Percentiles rank a stretch among this genome's conserved stretches.
phyloP scores from a whole-genome alignment of 2,113 vertebrate species.

The Chloroceryle aenea region DNA sequence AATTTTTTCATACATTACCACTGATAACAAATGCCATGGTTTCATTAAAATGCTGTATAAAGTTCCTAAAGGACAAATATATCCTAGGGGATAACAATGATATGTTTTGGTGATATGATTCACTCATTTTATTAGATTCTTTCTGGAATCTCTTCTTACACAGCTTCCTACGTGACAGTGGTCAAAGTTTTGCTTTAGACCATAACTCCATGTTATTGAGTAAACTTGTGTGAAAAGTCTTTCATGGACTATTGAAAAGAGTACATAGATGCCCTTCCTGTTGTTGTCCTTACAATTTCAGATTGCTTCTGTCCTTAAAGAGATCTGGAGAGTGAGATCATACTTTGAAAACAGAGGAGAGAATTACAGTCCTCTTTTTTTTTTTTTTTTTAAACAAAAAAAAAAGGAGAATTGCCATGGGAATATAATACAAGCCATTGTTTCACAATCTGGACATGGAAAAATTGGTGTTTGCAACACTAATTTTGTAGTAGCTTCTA shows the following conservation, averaged over 20 bases:
- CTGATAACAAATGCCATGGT: not conserved
- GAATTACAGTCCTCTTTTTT: conserved; percentile 25
- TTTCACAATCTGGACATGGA: conserved; percentile 29
- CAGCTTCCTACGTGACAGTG: not conserved
- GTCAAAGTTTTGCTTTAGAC: not conserved
- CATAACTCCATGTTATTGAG: not conserved
- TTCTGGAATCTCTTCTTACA: not conserved
- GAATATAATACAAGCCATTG: conserved; percentile 20
- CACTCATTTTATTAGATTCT: not conserved
- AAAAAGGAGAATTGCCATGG: not conserved
- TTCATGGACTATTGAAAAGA: not conserved
- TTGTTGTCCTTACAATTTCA: not conserved
- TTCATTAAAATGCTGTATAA: not conserved
- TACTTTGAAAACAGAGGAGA: conserved; percentile 32
- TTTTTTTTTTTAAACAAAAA: too few species aligned
- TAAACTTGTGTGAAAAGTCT: not conserved
- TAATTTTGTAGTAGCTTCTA: conserved; percentile 18
- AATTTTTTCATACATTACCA: rapidly evolving
- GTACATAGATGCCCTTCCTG: not conserved
- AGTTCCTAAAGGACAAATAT: not conserved
- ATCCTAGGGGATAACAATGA: not conserved
- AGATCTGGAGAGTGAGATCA: conserved; percentile 44
- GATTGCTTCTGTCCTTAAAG: conserved; percentile 15
- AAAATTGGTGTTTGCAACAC: conserved; percentile 16
- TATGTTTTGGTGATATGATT: not conserved